Evolutionary conservation across 2,888 invertebrate genomes (phyloP).

Genomic region (Oxytorus armatus): DNA sequence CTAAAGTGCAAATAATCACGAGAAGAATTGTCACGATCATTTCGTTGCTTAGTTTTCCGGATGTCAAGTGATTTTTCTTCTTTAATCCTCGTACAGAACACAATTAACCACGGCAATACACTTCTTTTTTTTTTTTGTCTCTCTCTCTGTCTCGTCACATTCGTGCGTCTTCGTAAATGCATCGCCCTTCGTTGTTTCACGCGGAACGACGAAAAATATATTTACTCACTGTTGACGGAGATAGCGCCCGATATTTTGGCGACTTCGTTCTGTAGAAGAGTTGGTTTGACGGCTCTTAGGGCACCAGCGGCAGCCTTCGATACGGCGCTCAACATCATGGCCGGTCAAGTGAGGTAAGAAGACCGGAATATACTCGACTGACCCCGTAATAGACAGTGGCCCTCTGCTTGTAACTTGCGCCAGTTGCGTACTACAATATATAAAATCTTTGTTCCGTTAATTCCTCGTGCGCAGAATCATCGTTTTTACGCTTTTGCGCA

Average conservation of each 20-base stretch:
- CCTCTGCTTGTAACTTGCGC: conserved; percentile 42
- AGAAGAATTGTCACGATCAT: neutral
- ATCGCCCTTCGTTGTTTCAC: conserved; percentile 3
- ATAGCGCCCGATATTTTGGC: conserved; percentile 85
- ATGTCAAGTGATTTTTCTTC: conserved; percentile 13
- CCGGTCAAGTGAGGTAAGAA: conserved; percentile 80
- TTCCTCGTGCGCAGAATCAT: conserved; percentile 53
- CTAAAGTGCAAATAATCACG: neutral
- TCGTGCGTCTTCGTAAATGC: neutral
- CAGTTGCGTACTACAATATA: conserved; percentile 14
- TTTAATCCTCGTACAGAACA: neutral
- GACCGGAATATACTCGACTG: conserved; percentile 75
- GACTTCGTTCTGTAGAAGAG: conserved; percentile 85
- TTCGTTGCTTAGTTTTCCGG: conserved; percentile 1
- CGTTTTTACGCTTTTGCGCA: conserved; percentile 51
- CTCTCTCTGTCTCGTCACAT: too few relatives aligned
- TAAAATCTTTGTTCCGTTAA: conserved; percentile 22
- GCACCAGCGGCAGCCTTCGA: conserved; percentile 86
- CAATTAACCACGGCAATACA: neutral
- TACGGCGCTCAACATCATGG: conserved; percentile 87
- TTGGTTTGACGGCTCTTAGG: conserved; percentile 86
- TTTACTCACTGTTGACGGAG: conserved; percentile 85
- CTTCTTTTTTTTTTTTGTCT: neutral
- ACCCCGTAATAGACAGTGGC: conserved; percentile 65
- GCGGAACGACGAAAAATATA: neutral